A percentile compares a stretch with the other conserved stretches of the same genome.
Evolutionary conservation across 2,113 vertebrate species (phyloP).

Genomic region (Stigmatopora nigra): DNA sequence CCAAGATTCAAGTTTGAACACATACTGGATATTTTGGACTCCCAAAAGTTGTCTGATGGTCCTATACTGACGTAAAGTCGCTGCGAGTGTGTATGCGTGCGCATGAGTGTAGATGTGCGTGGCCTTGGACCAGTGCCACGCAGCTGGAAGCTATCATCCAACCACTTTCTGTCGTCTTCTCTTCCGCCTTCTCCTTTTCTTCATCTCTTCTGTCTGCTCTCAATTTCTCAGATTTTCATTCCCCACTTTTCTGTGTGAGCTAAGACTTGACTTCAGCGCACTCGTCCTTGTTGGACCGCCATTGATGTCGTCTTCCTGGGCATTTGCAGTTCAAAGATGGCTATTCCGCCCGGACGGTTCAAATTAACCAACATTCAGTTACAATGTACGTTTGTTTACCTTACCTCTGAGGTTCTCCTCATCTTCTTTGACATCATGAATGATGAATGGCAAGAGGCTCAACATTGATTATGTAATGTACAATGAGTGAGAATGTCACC

Average conservation of each 20-base stretch:
- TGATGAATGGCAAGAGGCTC: slow-evolving; percentile 39
- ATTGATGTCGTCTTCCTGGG: slow-evolving; percentile 1
- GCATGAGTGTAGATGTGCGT: slow-evolving; percentile 68
- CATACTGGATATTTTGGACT: slow-evolving; percentile 41
- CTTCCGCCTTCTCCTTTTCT: slow-evolving; percentile 39
- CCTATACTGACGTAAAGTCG: slow-evolving; percentile 19
- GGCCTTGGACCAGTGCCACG: slow-evolving; percentile 78
- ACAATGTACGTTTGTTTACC: slow-evolving; percentile 7
- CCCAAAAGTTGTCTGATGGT: slow-evolving; percentile 20
- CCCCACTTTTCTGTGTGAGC: slow-evolving; percentile 28
- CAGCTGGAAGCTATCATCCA: slow-evolving; percentile 99
- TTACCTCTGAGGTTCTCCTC: slow-evolving; percentile 6
- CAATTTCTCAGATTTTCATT: slow-evolving; percentile 56
- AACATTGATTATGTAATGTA: slow-evolving; percentile 49
- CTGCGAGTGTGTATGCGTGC: slow-evolving; percentile 6
- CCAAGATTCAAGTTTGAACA: not conserved
- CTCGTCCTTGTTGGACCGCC: slow-evolving; percentile 22
- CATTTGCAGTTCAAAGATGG: not conserved
- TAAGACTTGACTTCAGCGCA: slow-evolving; percentile 21
- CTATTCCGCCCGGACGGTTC: not conserved
- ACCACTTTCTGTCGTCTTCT: slow-evolving; percentile 91
- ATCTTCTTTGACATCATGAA: slow-evolving; percentile 22
- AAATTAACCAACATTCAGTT: slow-evolving; percentile 14
- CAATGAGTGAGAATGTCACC: slow-evolving; percentile 41
- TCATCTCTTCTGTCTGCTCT: slow-evolving; percentile 30